Conservation (phyloP, 2,113 vertebrate genomes). For the Callithrix jacchus region DNA sequence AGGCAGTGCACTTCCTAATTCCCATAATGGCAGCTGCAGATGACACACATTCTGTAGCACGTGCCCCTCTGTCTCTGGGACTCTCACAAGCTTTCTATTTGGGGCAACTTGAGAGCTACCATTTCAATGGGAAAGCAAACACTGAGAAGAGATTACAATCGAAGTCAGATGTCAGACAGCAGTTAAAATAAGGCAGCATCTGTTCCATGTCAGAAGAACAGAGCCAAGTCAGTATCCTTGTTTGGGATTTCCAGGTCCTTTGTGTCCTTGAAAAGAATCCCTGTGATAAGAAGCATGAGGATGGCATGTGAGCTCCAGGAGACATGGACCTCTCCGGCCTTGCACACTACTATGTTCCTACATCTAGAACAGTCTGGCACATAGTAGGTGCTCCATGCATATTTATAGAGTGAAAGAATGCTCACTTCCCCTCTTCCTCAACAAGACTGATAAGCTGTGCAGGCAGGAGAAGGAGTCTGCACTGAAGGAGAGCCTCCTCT, state of each 20-base stretch:
- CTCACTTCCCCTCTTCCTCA: background rate
- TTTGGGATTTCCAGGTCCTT: background rate
- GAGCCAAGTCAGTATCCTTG: background rate
- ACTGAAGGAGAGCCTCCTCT: background rate
- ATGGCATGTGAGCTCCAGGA: background rate
- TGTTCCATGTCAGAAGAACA: background rate
- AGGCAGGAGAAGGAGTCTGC: background rate
- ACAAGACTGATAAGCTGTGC: background rate
- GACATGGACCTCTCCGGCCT: background rate
- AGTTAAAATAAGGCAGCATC: slow-evolving; percentile 15
- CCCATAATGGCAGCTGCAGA: background rate
- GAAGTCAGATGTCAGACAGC: background rate
- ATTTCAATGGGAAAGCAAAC: background rate
- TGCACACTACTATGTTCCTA: background rate
- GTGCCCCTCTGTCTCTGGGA: background rate
- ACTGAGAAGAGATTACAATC: background rate
- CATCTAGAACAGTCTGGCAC: background rate
- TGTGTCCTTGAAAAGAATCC: background rate
- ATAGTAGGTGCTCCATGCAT: accelerated
- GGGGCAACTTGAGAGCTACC: background rate
- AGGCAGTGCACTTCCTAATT: accelerated
- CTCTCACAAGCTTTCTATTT: background rate
- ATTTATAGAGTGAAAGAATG: background rate
- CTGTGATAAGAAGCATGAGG: background rate
- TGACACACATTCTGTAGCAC: accelerated